phyloP scores from a whole-genome alignment of 2,797 vertebrate genomes.

The Crenichthys baileyi region DNA sequence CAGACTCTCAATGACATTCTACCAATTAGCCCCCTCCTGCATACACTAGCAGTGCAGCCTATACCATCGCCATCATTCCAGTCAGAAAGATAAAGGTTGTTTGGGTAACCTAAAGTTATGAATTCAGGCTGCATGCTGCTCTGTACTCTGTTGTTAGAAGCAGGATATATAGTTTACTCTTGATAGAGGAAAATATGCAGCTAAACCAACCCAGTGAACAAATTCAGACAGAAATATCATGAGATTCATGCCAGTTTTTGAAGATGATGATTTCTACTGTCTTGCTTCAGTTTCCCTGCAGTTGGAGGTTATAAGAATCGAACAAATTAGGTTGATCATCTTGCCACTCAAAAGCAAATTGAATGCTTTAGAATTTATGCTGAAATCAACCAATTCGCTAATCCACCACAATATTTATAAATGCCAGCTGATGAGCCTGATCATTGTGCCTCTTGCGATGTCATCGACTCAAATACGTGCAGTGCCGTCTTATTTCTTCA shows the following conservation, averaged over 20 bases:
- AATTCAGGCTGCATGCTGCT: not conserved
- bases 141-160: not conserved
- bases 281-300: not conserved
- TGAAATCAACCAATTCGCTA: not conserved
- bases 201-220: not conserved
- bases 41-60: not conserved
- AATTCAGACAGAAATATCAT: not conserved
- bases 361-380: not conserved
- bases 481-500: not conserved
- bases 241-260: not conserved
- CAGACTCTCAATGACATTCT: not conserved
- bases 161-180: not conserved
- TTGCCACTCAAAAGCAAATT: not conserved
- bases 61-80: not conserved
- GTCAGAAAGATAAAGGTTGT: not conserved
- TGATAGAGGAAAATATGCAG: not conserved
- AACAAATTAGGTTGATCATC: not conserved
- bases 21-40: not conserved
- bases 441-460: not conserved
- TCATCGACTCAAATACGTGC: not conserved
- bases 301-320: not conserved
- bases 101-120: not conserved
- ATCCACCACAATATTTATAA: not conserved
- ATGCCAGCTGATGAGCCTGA: not conserved
- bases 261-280: not conserved